These are phyloP conservation scores for Uloborus diversus DNA, from an alignment of 1,140 invertebrate genomes.

Conservation along the genomic window DNA sequence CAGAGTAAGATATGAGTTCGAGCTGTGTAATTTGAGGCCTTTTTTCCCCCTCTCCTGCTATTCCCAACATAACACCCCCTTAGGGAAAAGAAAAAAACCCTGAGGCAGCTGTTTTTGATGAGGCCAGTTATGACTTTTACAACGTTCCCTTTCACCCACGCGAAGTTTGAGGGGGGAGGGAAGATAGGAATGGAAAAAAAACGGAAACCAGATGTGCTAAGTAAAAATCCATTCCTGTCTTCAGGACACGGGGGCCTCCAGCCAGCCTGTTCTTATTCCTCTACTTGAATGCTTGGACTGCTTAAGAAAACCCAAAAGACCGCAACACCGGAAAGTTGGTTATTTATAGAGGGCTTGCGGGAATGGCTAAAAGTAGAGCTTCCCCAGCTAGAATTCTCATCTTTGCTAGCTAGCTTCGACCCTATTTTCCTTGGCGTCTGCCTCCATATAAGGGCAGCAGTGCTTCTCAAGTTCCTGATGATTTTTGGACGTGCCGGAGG, in stretches of 20 bases:
- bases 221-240: conserved; percentile 47
- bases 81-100: not conserved
- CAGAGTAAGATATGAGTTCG: conserved; percentile 4
- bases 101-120: conserved; percentile 48
- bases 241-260: not conserved
- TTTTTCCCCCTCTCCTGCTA: not conserved
- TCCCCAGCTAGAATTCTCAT: not conserved
- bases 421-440: conserved; percentile 29
- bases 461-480: conserved; percentile 32
- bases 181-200: not conserved
- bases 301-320: conserved; percentile 6
- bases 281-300: conserved; percentile 13
- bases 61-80: not conserved
- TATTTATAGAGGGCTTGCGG: conserved; percentile 45
- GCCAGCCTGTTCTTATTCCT: not conserved
- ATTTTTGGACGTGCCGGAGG: not conserved
- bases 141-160: conserved; percentile 37
- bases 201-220: conserved; percentile 49
- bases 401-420: not conserved
- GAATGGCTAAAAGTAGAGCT: conserved; percentile 36
- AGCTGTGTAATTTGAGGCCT: conserved; percentile 17
- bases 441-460: conserved; percentile 40
- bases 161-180: not conserved
- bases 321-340: conserved; percentile 46
- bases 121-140: conserved; percentile 55